Evolutionary conservation across 2,888 invertebrate species (phyloP), one percentile per base, ranked within the genome.

Genomic region (Apotomis turbidana): DNA sequence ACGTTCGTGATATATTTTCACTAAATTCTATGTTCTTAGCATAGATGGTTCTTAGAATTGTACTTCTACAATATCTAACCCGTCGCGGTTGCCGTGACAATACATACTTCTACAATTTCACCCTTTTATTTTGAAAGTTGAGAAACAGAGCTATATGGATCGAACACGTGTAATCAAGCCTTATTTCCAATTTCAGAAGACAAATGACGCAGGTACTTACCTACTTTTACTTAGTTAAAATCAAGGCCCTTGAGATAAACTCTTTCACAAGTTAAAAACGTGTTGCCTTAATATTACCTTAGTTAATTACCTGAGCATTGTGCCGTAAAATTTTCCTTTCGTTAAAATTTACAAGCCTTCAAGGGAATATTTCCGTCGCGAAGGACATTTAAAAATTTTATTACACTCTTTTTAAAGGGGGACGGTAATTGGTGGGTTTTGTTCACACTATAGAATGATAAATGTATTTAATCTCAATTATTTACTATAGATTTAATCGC

Each of bases 271-370:
- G 36, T 71, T 70, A 63, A 68, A 72, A 63, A 63, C 68, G 72
- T 68, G 72, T 72, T 59, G 68, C 68, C 72, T 71, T 71, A 68
- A 58, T 68, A 71, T 67, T 71, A 71, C 66, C 66, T 61, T 68
- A 54, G 66, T 72, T 72, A 72, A 72, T 72, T 72, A 72, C 44
- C 54, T 52, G 63, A 54, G 59, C 72, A 63, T 59, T 68, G 57
- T 63, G 63, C 63, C 71, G 62, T 63, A 12, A 62, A 72, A 68
- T 68, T 63, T 68, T 63, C 52, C 62, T 58, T 72, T 68, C 68
- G 72, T 72, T 68, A 38, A 59, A 68, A 68, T 59, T 63, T 68
- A 68, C 68, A 72, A 68, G 62, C 68, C 72, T 72, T 67, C 49
- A 6, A 62, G 52, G 49, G 27, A 51, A 62, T 51, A 62, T 72